Base-by-base conservation (phyloP, 92 coral and sea anemone genomes). In the Bergia puertoricense region DNA sequence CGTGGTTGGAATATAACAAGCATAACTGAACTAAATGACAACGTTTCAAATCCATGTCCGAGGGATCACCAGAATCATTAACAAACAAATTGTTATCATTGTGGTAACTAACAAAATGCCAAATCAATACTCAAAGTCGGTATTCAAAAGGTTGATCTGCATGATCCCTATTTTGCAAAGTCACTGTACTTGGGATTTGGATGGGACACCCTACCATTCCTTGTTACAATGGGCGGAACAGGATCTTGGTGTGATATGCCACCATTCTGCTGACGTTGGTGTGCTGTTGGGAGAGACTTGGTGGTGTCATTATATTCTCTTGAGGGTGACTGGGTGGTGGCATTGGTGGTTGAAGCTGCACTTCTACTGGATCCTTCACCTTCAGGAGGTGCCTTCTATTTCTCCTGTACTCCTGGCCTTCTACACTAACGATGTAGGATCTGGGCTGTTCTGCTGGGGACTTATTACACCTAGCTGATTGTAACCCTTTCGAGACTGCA, bases 341-440 rank as follows among this genome's bases (percentile, higher is more conserved):
- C 67, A 59, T 18, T 8, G 14, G 3, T 43, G 46, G 46, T 2
- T 2, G 46, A 43, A 43, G 46, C 46, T 43, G 46, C 46, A 43
- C 46, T 62, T 62, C 68, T 62, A 13, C 68, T 77, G 81, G 80
- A 66, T 90, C 92, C 5, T 82, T 57, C 50, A 90, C 81, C 54
- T 45, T 75, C 41, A 90, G 74, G 56, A 90, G 86, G 74, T 90
- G 93, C 85, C 93, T 86, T 57, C 88, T 71, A 59, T 87, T 90
- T 90, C 93, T 87, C 50, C 89, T 82, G 74, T 85, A 90, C 85
- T 85, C 89, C 50, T 39, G 45, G 44, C 83, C 90, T 16, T 41
- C 85, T 16, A 85, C 50, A 18, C 85, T 68, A 8, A 86, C 85
- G 30, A 86, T 74, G 80, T 80, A 91, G 37, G 92, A 90, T 56